Evolutionary conservation across 2,797 vertebrate genomes (phyloP), one percentile per base, ranked within the genome.

Genomic region (Typhlichthys subterraneus): DNA sequence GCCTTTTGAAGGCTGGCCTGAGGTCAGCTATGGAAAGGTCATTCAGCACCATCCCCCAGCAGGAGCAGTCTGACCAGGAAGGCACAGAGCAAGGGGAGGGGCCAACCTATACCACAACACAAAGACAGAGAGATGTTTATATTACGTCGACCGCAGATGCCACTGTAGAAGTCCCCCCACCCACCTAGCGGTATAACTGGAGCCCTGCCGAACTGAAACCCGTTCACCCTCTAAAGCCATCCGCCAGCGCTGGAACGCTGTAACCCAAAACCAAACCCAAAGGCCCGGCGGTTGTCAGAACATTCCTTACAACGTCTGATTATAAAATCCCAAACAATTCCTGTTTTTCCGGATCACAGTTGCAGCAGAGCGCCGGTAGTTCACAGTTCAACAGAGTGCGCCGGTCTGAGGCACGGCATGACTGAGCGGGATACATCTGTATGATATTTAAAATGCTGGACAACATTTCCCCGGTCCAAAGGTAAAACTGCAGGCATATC

Each of bases 1-100:
- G 50, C 50, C 63, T 23, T 74, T 50, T 57, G 80, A 61, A 81
- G 82, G 74, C 75, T 83, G 87, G 79, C 75, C 59, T 11, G 59
- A 83, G 81, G 80, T 73, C 82, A 79, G 57, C 61, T 67, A 72
- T 82, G 65, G 75, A 74, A 81, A 77, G 82, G 75, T 82, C 80
- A 79, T 23, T 61, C 15, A 31, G 54, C 51, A 3, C 31, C 2
- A 48, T 53, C 23, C 50, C 57, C 49, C 58, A 72, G 55, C 14
- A 12, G 23, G 49, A n/a, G n/a, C 49, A 51, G 33, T 5, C 33
- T n/a, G 2, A 14, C 10, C 46, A 12, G 14, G 13, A 15, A 51
- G 49, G 14, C 6, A 17, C 13, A 8, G 13, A 15, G n/a, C 14
- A 51, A 51, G n/a, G 17, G 63, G 42, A 52, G 45, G 53, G n/a